A percentile compares a stretch with the other conserved stretches of the same genome.
phyloP scores from a whole-genome alignment of 2,113 vertebrate species.

The Hylia prasina region DNA sequence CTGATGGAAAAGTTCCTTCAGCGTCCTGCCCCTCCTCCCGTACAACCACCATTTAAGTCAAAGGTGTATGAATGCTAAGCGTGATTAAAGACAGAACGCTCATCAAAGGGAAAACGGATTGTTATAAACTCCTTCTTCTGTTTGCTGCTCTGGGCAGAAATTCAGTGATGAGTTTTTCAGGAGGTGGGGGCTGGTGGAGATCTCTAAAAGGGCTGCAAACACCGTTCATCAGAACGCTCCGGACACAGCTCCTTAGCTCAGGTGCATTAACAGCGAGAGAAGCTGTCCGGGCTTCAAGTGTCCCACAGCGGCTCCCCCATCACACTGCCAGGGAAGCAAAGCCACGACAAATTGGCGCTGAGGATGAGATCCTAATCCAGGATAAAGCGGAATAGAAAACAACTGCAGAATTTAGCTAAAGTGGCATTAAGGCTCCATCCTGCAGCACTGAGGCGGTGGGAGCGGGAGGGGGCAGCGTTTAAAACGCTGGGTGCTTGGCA shows the following conservation, averaged over 20 bases:
- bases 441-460: background rate
- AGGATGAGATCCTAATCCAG: constrained; percentile 14
- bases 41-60: background rate
- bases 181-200: background rate
- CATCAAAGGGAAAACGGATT: background rate
- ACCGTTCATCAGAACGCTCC: background rate
- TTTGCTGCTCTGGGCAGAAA: background rate
- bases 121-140: background rate
- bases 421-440: background rate
- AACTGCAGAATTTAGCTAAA: constrained; percentile 11
- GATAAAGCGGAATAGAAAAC: background rate
- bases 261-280: background rate
- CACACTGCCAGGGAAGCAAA: background rate
- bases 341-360: background rate
- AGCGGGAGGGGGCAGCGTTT: background rate
- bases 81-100: background rate
- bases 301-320: background rate
- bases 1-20: background rate
- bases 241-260: background rate
- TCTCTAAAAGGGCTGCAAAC: background rate
- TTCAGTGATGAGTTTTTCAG: background rate
- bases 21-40: background rate
- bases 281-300: background rate
- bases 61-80: background rate
- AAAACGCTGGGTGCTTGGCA: constrained; percentile 8